A percentile compares a stretch with the other conserved stretches of the same genome.
These are phyloP conservation scores for Harpagifer antarcticus DNA, from an alignment of 2,797 vertebrate species.

Conservation along the genomic window DNA sequence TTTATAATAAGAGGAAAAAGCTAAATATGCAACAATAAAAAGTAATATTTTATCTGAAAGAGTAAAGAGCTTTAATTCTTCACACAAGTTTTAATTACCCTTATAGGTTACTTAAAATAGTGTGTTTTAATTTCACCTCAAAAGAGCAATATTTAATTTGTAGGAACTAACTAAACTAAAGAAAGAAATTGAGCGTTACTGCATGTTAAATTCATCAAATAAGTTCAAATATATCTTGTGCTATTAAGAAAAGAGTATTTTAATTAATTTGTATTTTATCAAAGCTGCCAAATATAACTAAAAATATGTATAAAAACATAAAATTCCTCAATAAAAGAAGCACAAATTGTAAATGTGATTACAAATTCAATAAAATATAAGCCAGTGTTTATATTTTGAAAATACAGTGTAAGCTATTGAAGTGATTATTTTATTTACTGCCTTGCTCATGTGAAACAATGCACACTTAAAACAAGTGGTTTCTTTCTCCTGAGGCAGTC, in stretches of 20 bases:
- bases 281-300: neutral
- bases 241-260: neutral
- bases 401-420: neutral
- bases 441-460: conserved; percentile 4
- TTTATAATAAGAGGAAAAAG: neutral
- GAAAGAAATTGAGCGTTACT: neutral
- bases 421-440: neutral
- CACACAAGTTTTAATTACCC: conserved; percentile 1
- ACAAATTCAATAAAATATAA: neutral
- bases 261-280: neutral
- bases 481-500: conserved; percentile 2
- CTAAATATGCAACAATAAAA: neutral
- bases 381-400: neutral
- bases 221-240: neutral
- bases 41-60: conserved; percentile 61
- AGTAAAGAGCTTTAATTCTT: conserved; percentile 3
- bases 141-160: neutral
- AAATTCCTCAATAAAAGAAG: neutral
- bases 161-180: neutral
- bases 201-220: neutral
- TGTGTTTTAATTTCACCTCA: neutral
- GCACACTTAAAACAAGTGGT: conserved; percentile 39
- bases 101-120: neutral
- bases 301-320: neutral
- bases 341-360: neutral